Base-by-base conservation (phyloP, 2,113 vertebrate genomes). In the Agelaius tricolor region DNA sequence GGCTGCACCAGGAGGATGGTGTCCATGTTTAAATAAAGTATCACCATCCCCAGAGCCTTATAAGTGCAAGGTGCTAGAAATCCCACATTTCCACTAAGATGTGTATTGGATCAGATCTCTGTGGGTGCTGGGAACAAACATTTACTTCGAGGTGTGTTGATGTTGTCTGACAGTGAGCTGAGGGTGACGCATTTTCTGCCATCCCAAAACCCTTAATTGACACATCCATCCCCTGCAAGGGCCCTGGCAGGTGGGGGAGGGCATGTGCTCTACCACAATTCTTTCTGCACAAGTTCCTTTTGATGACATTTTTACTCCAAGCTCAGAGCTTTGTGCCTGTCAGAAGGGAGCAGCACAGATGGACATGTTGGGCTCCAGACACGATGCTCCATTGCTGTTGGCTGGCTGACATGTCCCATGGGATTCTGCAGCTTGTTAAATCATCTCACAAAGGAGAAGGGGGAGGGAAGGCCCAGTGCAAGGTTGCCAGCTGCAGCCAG, bases 341-440 rank as follows among this genome's bases (percentile, higher is more conserved):
- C 95, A 58, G 21, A 55, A 68, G 51, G 71, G 37, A 85, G 0
- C 47, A 10, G 89, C 0, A n/a, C 81, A 87, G 87, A 72, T 91
- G 91, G 94, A 84, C 54, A 6, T 3, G 54, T 18, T 62, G 35
- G 22, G 76, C 37, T 81, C 15, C 23, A 84, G 89, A 72, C 89
- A 57, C 1, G 62, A n/a, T 89, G 89, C 84, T 95, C 66, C 72
- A 1, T 89, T 79, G 75, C 91, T 89, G 87, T 35, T 61, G 87
- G 39, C 68, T 76, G 82, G 10, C 71, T 75, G 84, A 82, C 66
- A 15, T 5, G 44, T 95, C 90, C 65, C 74, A 0, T 24, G 89
- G 94, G 94, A 55, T 85, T 27, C 71, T 73, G 74, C 35, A 88
- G 93, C 91, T 94, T 81, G 89, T 90, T 94, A 90, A 94, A 81